Evolutionary conservation across 2,113 vertebrate genomes (phyloP).

Genomic region (Ophiodon elongatus): DNA sequence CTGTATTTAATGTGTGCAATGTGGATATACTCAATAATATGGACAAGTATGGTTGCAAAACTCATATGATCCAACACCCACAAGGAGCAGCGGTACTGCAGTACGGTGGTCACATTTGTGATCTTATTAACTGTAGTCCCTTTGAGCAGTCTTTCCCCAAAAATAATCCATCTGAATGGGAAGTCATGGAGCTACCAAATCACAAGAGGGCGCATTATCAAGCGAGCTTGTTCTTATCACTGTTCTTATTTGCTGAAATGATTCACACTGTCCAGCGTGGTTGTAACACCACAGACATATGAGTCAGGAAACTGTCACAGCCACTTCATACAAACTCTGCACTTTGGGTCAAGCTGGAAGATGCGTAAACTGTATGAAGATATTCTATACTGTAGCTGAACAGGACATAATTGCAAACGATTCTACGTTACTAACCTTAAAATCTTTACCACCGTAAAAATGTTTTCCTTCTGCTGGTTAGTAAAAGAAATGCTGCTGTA

Average conservation of each 20-base stretch:
- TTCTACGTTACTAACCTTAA: not conserved
- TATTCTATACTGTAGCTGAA: not conserved
- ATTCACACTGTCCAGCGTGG: slow-evolving; percentile 50
- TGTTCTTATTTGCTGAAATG: slow-evolving; percentile 58
- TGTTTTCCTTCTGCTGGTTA: slow-evolving; percentile 26
- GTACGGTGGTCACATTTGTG: not conserved
- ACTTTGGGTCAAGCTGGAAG: slow-evolving; percentile 15
- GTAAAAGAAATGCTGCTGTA: slow-evolving; percentile 27
- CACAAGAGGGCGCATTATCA: slow-evolving; percentile 24
- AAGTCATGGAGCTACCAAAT: slow-evolving; percentile 23
- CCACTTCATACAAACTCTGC: slow-evolving; percentile 44
- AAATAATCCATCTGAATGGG: slow-evolving; percentile 43
- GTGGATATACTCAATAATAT: not conserved
- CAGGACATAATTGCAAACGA: not conserved
- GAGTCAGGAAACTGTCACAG: slow-evolving; percentile 49
- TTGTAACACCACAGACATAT: slow-evolving; percentile 49
- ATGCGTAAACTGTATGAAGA: slow-evolving; percentile 4
- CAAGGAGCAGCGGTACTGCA: not conserved
- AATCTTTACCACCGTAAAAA: not conserved
- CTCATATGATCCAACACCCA: slow-evolving; percentile 18
- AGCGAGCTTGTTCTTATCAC: slow-evolving; percentile 46
- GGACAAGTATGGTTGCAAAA: not conserved
- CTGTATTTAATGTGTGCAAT: not conserved
- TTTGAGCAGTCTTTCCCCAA: slow-evolving; percentile 17
- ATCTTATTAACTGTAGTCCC: slow-evolving; percentile 39